Percentiles rank a stretch among this genome's conserved stretches.
These are phyloP conservation scores for Pteropus alecto DNA, from an alignment of 2,113 vertebrate genomes.

Conservation along the genomic window DNA sequence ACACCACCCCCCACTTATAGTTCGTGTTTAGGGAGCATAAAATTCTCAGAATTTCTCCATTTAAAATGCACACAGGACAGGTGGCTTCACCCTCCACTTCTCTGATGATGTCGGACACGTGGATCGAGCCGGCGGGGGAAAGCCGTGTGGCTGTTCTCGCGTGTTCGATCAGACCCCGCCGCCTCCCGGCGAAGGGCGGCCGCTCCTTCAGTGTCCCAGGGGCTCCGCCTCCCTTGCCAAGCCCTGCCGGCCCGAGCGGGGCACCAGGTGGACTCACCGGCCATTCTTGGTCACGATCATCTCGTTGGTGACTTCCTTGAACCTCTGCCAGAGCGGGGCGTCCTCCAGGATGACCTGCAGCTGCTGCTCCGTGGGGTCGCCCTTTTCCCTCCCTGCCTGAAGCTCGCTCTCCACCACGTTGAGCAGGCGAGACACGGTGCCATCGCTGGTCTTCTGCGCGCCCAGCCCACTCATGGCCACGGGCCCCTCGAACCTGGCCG, in stretches of 20 bases:
- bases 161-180: background rate
- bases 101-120: background rate
- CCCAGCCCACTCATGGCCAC: slow-evolving; percentile 77
- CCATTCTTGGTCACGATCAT: slow-evolving; percentile 99
- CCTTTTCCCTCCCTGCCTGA: slow-evolving; percentile 93
- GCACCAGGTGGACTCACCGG: slow-evolving; percentile 84
- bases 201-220: background rate
- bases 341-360: slow-evolving; percentile 94
- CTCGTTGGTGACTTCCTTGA: slow-evolving; percentile 95
- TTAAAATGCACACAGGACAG: background rate
- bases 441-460: slow-evolving; percentile 77
- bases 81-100: background rate
- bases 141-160: accelerated
- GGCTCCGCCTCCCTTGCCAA: background rate
- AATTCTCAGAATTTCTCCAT: background rate
- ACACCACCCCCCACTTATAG: background rate
- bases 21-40: too few relatives aligned
- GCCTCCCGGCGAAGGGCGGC: background rate
- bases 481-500: slow-evolving; percentile 70
- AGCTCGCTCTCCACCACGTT: slow-evolving; percentile 93
- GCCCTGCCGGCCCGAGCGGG: background rate
- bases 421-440: slow-evolving; percentile 91
- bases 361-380: slow-evolving; percentile 95
- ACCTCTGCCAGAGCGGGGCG: slow-evolving; percentile 93
- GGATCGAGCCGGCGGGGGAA: background rate